These are phyloP conservation scores for Pipa parva DNA, from an alignment of 2,113 vertebrate species.

Conservation along the genomic window DNA sequence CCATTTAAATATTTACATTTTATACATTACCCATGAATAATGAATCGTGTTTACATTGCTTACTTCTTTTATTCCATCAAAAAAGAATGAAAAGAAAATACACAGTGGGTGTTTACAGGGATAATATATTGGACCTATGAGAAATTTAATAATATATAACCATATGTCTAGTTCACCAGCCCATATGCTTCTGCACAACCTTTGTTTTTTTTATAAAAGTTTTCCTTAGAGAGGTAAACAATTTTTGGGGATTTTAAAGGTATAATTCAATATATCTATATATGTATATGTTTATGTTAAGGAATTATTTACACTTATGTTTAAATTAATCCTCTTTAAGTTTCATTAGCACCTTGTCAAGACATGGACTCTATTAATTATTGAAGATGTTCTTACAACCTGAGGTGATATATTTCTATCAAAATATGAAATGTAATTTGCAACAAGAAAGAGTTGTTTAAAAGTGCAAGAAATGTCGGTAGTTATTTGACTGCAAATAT, in stretches of 20 bases:
- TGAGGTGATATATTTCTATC: not conserved
- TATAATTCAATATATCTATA: not conserved
- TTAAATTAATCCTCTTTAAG: constrained; percentile 41
- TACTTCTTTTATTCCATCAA: no score
- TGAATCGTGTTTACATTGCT: constrained; percentile 55
- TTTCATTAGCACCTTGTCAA: constrained; percentile 48
- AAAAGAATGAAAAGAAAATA: no score
- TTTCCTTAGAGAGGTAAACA: no score
- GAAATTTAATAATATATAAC: no score
- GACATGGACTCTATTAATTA: constrained; percentile 3
- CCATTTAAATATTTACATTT: no score
- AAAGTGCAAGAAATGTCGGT: not conserved
- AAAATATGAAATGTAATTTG: not conserved
- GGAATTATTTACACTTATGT: no score
- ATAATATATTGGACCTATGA: no score
- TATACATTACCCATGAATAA: constrained; percentile 47
- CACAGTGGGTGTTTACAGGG: no score
- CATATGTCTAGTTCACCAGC: no score
- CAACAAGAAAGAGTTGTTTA: not conserved
- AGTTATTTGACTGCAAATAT: not conserved
- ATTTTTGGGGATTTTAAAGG: not conserved
- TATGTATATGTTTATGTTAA: no score
- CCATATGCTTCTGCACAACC: no score
- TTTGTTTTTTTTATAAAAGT: no score
- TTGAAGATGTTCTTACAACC: constrained; percentile 30